Evolutionary conservation across 2,113 vertebrate genomes (phyloP).

Genomic region (Tinamus guttatus): DNA sequence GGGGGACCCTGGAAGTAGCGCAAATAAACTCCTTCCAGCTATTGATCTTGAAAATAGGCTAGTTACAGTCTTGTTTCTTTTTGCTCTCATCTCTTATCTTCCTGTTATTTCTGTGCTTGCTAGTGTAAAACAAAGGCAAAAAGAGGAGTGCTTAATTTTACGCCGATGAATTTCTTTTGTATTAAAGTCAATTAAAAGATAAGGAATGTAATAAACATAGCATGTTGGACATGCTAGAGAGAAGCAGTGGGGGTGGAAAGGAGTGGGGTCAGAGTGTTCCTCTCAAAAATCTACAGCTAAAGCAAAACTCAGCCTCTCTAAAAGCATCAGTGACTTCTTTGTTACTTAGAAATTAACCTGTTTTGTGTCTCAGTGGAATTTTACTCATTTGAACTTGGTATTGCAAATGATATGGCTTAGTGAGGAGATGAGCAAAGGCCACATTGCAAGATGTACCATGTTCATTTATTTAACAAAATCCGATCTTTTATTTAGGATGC

Average conservation of each 20-base stretch:
- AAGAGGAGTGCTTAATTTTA: background rate
- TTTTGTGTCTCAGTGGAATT: slow-evolving; percentile 2
- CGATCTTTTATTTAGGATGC: background rate
- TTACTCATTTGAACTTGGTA: background rate
- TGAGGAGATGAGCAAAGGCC: background rate
- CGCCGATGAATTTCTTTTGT: background rate
- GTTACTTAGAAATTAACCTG: background rate
- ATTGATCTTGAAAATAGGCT: background rate
- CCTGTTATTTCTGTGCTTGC: background rate
- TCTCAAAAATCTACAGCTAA: background rate
- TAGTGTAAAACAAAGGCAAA: background rate
- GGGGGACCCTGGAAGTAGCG: background rate
- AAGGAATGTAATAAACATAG: background rate
- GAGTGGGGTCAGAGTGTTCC: background rate
- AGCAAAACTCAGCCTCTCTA: background rate
- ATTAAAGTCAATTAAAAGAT: background rate
- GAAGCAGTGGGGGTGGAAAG: background rate
- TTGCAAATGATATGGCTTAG: background rate
- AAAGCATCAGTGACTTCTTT: background rate
- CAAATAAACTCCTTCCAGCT: background rate
- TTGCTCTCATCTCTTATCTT: background rate
- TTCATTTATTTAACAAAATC: slow-evolving; percentile 11
- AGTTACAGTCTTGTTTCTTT: background rate
- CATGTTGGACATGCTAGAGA: background rate
- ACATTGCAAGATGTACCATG: background rate